Evolutionary conservation across 2,797 vertebrate species (phyloP), one percentile per base, ranked within the genome.

Genomic region (Fringilla coelebs): DNA sequence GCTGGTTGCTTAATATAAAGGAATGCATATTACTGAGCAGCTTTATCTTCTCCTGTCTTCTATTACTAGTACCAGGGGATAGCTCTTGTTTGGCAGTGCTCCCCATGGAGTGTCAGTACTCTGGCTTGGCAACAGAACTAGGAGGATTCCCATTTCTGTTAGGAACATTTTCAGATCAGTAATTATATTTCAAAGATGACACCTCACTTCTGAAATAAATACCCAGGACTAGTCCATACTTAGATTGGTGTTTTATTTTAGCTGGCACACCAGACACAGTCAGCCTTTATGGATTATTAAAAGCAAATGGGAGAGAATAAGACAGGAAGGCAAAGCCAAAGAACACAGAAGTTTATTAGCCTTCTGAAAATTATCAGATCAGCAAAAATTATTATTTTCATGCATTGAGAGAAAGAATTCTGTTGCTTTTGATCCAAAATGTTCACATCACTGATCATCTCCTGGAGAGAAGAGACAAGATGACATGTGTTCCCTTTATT

Each of bases 231-330:
- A 32, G 17, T 19, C 12, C 7, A 43, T 11, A 41, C 11, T 86
- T 95, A 40, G 15, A 24, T 3, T 57, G 26, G 10, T 84, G 21
- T 70, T 85, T 66, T 65, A 72, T 86, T 89, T 88, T 86, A 78
- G 22, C 68, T 85, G 52, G 57, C 45, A 61, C 49, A 41, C 31
- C 54, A 85, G 46, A 66, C 9, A 11, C 7, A 7, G 9, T 76
- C n/a, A 75, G n/a, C 32, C 43, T 74, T 90, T 74, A 41, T 6
- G 1, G 10, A 31, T 77, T 29, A 14, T 70, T 25, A 71, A 85
- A 36, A 26, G 28, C 8, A 57, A 93, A 48, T 15, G 7, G 22
- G 34, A 89, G 43, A 93, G 5, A 57, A 46, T 48, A 48, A 61
- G 34, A 81, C 19, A 22, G 31, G 31, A 77, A 85, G 24, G 77